Evolutionary conservation across 2,113 vertebrate species (phyloP).

Genomic region (Picathartes gymnocephalus): DNA sequence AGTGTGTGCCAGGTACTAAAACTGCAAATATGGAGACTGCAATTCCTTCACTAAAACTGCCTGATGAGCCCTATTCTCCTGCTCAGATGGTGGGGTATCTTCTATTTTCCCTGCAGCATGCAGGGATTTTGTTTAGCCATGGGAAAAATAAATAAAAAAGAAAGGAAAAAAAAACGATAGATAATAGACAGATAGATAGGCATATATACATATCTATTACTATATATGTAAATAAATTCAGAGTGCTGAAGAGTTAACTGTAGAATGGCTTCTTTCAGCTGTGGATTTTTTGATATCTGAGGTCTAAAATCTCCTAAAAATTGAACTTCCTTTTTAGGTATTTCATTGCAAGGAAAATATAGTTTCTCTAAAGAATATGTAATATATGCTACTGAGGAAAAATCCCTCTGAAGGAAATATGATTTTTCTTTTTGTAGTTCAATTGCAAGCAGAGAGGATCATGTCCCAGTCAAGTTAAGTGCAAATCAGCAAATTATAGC

Average conservation of each 20-base stretch:
- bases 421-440: not conserved
- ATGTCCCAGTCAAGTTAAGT: not conserved
- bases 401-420: not conserved
- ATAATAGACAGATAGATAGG: not conserved
- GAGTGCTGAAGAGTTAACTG: not conserved
- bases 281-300: not conserved
- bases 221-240: not conserved
- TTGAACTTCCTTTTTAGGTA: not conserved
- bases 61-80: not conserved
- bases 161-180: not conserved
- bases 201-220: not conserved
- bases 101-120: not conserved
- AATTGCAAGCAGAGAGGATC: not conserved
- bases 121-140: not conserved
- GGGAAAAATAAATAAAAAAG: not conserved
- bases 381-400: not conserved
- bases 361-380: not conserved
- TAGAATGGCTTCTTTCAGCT: not conserved
- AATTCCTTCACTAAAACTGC: not conserved
- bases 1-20: not conserved
- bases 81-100: not conserved
- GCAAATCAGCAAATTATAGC: not conserved
- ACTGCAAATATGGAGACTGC: not conserved
- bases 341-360: not conserved
- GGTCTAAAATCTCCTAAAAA: not conserved